A percentile compares a stretch with the other conserved stretches of the same genome.
Conservation (phyloP, 2,888 invertebrate genomes). For the Melikaiella ostensackeni region DNA sequence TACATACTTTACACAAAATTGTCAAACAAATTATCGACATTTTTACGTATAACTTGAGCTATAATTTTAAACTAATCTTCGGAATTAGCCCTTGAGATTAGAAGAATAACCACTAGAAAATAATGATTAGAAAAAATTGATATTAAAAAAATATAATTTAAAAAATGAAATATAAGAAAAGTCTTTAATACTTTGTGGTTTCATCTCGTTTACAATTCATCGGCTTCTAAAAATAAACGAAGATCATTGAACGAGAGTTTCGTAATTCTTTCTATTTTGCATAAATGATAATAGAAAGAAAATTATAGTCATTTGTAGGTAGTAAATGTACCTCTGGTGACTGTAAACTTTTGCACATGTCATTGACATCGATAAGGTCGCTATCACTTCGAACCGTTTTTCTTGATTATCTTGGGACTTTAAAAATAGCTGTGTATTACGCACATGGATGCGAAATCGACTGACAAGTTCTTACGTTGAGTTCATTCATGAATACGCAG, state of each 20-base stretch:
- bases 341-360: conserved; percentile 20
- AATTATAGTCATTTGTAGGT: background rate
- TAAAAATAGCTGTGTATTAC: conserved; percentile 35
- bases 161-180: background rate
- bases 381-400: conserved; percentile 32
- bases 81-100: no score
- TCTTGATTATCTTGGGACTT: conserved; percentile 37
- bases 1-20: no score
- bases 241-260: conserved; percentile 5
- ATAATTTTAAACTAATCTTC: no score
- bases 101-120: no score
- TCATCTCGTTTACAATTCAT: background rate
- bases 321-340: background rate
- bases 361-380: conserved; percentile 31
- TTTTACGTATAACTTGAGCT: no score
- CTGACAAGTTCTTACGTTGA: conserved; percentile 35
- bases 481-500: conserved; percentile 39
- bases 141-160: background rate
- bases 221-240: conserved; percentile 1
- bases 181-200: background rate
- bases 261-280: background rate
- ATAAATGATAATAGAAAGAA: background rate
- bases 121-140: no score
- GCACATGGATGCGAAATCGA: conserved; percentile 36
- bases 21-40: no score